Percentiles rank a stretch among this genome's conserved stretches.
These are phyloP conservation scores for Aurelia aurita DNA, from an alignment of 30 jellyfish, hydroid and myxozoan genomes.

Conservation along the genomic window DNA sequence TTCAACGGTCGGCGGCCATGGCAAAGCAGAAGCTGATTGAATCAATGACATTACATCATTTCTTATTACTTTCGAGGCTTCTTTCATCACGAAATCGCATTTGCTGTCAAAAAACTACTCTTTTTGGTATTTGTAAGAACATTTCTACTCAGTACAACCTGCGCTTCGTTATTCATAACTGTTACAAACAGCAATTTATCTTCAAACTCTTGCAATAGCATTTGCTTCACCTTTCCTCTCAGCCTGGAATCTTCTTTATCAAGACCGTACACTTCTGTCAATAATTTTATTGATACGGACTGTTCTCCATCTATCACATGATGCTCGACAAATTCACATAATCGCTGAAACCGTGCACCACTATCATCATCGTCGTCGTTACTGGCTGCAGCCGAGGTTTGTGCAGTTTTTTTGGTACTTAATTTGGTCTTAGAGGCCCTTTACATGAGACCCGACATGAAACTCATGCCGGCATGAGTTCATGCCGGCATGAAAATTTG, in stretches of 20 bases:
- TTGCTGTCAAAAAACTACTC: conserved; percentile 10
- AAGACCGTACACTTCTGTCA: conserved; percentile 32
- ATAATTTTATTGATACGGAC: conserved; percentile 23
- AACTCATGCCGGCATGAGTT: too few species aligned
- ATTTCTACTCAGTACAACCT: conserved; percentile 17
- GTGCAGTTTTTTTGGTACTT: conserved; percentile 12
- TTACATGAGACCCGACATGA: too few species aligned
- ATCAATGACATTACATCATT: conserved; percentile 12
- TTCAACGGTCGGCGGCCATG: conserved; percentile 51
- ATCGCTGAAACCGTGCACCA: conserved; percentile 1
- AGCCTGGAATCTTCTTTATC: conserved; percentile 15
- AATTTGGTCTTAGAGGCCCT: too few species aligned
- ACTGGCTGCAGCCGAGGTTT: conserved; percentile 26
- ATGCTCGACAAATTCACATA: conserved; percentile 15
- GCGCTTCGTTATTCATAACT: conserved; percentile 20
- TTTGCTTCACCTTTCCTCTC: conserved; percentile 51
- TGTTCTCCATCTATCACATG: conserved; percentile 27
- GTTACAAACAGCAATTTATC: conserved; percentile 34
- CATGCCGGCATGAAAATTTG: too few species aligned
- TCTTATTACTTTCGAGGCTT: conserved; percentile 14
- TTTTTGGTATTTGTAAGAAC: conserved; percentile 18
- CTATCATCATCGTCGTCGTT: conserved; percentile 10
- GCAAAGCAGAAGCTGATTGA: conserved; percentile 14
- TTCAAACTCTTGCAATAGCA: conserved; percentile 9
- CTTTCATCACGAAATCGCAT: neutral